Evolutionary conservation across 2,888 invertebrate genomes (phyloP).

Genomic region (Drosophila macrospina): DNA sequence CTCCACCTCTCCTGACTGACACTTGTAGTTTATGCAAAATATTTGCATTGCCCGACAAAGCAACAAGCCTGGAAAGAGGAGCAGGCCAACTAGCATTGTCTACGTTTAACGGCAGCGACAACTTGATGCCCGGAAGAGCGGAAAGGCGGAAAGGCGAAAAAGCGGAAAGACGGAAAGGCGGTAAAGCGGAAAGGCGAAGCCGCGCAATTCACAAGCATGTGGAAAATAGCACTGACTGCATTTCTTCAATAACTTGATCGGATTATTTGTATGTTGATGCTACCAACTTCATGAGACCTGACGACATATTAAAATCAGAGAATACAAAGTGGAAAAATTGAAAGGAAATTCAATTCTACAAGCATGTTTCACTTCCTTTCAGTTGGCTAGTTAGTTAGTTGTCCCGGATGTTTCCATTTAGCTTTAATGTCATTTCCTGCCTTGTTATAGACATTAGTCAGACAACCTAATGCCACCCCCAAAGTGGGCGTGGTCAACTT

Average conservation of each 20-base stretch:
- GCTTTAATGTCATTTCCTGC: constrained; percentile 12
- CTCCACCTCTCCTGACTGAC: constrained; percentile 19
- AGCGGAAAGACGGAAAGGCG: constrained; percentile 6
- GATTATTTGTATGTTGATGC: constrained; percentile 20
- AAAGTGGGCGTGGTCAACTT: constrained; percentile 53
- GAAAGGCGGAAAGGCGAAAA: not conserved
- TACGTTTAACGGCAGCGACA: constrained; percentile 31
- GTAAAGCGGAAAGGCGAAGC: constrained; percentile 12
- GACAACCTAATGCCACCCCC: not conserved
- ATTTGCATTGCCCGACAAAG: constrained; percentile 53
- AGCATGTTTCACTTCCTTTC: not conserved
- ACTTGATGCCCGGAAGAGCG: constrained; percentile 27
- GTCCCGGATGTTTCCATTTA: not conserved
- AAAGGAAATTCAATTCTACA: not conserved
- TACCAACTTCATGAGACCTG: not conserved
- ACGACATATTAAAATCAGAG: not conserved
- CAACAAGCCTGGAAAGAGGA: constrained; percentile 26
- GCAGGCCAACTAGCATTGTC: constrained; percentile 27
- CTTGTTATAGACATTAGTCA: constrained; percentile 7
- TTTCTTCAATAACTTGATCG: constrained; percentile 19
- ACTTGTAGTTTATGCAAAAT: constrained; percentile 58
- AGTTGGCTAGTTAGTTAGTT: not conserved
- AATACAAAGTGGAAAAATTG: not conserved
- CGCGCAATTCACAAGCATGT: constrained; percentile 25
- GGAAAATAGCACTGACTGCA: constrained; percentile 20